Base-by-base conservation (phyloP, 1,140 invertebrate species). In the Drosophila sp. region DNA sequence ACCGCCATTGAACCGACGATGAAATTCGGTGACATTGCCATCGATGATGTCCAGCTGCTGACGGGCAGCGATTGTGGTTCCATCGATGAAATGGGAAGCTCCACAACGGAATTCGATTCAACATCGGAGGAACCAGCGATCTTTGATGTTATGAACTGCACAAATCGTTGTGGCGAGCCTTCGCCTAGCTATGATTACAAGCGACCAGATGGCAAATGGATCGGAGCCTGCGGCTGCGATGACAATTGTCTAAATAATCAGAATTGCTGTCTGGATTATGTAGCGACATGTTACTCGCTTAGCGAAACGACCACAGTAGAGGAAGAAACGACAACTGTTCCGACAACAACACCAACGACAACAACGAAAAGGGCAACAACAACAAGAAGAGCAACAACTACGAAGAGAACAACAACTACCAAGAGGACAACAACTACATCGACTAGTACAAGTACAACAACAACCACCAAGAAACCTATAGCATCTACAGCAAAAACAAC, bases 41-140 rank as follows among this genome's bases (percentile, higher is more conserved):
- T 92, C 58, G 91, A 92, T 11, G 91, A 92, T 71, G 84, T 92
- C 0, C 73, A 79, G 8, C 60, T 92, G 32, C 72, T 92, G 62
- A 82, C 79, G 5, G 90, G 90, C 30, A 74, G 58, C 1, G 86
- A 83, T 1, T 91, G 90, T 55, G 66, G 70, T 4, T 2, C 17
- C 6, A 2, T 25, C 23, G 25, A 50, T 6, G 17, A 29, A n/a
- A 17, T 41, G n/a, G 67, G 23, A 11, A 77, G 57, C 5, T 86
- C 72, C 29, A 87, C 66, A 5, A 70, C 62, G 3, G 75, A 76
- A 40, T 57, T n/a, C 33, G 40, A 65, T 1, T n/a, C 3, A 4
- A 23, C 60, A 17, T 10, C 70, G 7, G 41, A 57, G 3, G 57
- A 73, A 7, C 55, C 44, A 0, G 4, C 62, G 1, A 47, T 76